A percentile compares a stretch with the other conserved stretches of the same genome.
These are phyloP conservation scores for Saccopteryx leptura DNA, from an alignment of 2,113 vertebrate species.

Conservation along the genomic window DNA sequence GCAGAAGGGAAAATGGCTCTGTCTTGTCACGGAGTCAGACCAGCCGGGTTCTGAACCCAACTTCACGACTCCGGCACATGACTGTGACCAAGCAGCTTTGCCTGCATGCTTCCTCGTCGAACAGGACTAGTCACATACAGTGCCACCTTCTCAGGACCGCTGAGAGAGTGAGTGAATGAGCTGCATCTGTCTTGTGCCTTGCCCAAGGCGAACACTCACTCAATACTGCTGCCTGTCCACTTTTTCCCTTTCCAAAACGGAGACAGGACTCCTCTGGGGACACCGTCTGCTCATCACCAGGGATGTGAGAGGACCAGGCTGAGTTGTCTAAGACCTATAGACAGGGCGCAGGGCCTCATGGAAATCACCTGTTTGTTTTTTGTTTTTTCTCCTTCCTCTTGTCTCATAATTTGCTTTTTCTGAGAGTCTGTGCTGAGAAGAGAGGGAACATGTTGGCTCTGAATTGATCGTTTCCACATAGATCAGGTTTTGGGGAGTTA, in stretches of 20 bases:
- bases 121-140: accelerated
- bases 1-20: neutral
- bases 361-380: neutral
- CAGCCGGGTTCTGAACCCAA: neutral
- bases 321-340: neutral
- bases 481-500: neutral
- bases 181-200: accelerated
- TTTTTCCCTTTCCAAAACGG: neutral
- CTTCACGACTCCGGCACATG: neutral
- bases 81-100: neutral
- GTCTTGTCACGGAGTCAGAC: accelerated
- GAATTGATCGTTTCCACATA: neutral
- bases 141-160: accelerated
- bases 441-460: neutral
- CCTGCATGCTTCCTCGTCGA: neutral
- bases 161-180: neutral
- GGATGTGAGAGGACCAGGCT: neutral
- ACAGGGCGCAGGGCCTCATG: neutral
- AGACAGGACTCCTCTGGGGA: too few relatives aligned
- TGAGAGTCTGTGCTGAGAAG: neutral
- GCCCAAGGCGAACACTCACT: accelerated
- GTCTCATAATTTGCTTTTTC: neutral
- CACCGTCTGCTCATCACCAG: neutral
- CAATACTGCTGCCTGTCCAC: neutral
- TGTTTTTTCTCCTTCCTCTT: neutral